A percentile compares a stretch with the other conserved stretches of the same genome.
Conservation (phyloP, 2,113 vertebrate genomes). For the Chionis minor region DNA sequence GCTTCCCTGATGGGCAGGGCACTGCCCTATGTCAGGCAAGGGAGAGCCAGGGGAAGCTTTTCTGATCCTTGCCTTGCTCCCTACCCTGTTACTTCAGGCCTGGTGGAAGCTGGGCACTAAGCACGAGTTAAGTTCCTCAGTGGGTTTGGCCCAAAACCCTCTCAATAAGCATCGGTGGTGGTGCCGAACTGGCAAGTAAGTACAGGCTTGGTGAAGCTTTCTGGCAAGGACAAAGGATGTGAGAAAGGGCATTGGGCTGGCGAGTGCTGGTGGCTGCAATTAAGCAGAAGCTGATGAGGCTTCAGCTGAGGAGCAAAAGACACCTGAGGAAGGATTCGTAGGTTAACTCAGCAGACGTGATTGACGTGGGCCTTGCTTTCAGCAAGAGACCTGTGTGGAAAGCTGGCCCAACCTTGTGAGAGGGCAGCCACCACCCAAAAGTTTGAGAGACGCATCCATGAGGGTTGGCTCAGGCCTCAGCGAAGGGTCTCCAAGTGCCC, state of each 20-base stretch:
- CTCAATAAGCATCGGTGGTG: rapidly evolving
- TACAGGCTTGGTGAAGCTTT: neutral
- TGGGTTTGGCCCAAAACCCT: neutral
- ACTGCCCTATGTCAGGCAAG: neutral
- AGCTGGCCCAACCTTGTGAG: too few species aligned
- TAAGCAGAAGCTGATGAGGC: neutral
- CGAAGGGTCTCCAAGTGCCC: neutral
- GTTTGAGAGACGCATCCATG: neutral
- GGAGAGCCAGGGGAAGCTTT: neutral
- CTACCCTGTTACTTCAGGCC: neutral
- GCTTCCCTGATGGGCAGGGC: neutral
- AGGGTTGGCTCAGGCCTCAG: neutral
- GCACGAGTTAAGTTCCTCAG: rapidly evolving
- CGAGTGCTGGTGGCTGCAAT: neutral
- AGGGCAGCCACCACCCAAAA: too few species aligned
- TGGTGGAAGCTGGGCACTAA: neutral
- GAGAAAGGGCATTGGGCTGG: neutral
- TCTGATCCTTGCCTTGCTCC: neutral
- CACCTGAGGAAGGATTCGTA: neutral
- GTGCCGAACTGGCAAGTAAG: too few species aligned
- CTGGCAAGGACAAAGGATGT: neutral
- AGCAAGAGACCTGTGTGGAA: neutral
- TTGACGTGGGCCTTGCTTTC: neutral
- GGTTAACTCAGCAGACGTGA: neutral
- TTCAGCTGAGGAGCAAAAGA: neutral